phyloP scores from a whole-genome alignment of 1,140 invertebrate genomes.

The Drosophila melanogaster region Release_6_plus_ISO1_MT NC_004354.4:7845501-7846000 shows the following conservation, averaged over 20 bases:
- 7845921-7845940: too few relatives aligned
- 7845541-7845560: constrained; percentile 42
- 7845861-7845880: too few relatives aligned
- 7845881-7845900: too few relatives aligned
- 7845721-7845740: background rate
- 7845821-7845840: too few relatives aligned
- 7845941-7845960: too few relatives aligned
- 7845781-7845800: too few relatives aligned
- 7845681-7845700: background rate
- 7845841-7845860: too few relatives aligned
- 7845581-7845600: constrained; percentile 46
- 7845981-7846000: too few relatives aligned
- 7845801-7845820: too few relatives aligned
- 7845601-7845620: constrained; percentile 31
- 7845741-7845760: background rate
- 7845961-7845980: too few relatives aligned
- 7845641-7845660: constrained; percentile 31
- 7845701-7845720: background rate
- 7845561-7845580: constrained; percentile 80
- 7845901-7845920: too few relatives aligned
- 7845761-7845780: too few relatives aligned
- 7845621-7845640: constrained; percentile 27
- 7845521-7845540: constrained; percentile 7
- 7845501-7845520: background rate
- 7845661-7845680: background rate